Evolutionary conservation across 2,888 invertebrate genomes (phyloP), one percentile per base, ranked within the genome.

Genomic region (Eupithecia centaureata): DNA sequence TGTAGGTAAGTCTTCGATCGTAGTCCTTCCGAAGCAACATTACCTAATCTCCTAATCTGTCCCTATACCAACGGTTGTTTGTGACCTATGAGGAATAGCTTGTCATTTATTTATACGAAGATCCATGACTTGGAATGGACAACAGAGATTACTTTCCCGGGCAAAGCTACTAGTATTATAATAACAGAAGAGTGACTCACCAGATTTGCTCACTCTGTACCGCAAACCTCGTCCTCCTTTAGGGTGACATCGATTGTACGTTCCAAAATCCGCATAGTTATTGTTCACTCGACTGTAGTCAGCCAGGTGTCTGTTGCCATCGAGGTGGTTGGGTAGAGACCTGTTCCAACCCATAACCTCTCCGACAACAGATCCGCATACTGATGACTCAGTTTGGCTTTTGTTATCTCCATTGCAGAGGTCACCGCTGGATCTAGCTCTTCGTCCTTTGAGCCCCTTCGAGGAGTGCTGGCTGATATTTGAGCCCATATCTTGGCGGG

Each of bases 381-480:
- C 93, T 8, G 94, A 93, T 2, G 92, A 91, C 68, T 92, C 92
- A 5, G 92, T 92, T 71, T 93, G 92, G 73, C 89, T 91, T 73
- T 93, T 92, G 8, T 88, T 85, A 79, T 94, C 94, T 82, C 94
- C 94, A 89, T 96, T 96, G 92, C 96, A 96, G 52, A 96, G 95
- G 86, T 96, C 96, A 54, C 96, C 96, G 77, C 96, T 96, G 72
- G 96, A 96, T 77, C 96, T 95, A 42, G 96, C 96, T 74, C 96
- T 91, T 71, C 96, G 94, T 71, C 96, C 96, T 67, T 95, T 95
- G 60, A 96, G 94, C 77, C 96, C 95, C 82, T 96, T 96, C 79
- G 95, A 94, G 82, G 95, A 95, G 87, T 96, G 96, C 74, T 96
- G 95, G 93, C 96, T 96, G 83, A 96, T 95, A 94, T 96, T 96